Evolutionary conservation across 1,140 invertebrate genomes (phyloP).

Genomic region (Drosophila obscura): DNA sequence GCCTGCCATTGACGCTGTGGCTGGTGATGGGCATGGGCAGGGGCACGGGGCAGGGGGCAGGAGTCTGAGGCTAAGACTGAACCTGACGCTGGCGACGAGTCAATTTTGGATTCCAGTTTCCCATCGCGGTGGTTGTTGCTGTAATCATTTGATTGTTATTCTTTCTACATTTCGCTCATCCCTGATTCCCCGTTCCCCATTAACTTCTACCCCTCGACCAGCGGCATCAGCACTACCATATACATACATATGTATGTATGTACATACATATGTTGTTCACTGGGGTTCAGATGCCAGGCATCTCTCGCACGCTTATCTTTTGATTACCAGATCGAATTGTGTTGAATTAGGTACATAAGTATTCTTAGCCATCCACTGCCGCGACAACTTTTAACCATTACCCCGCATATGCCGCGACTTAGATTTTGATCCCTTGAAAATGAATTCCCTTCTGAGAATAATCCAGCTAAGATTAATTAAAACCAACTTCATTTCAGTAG

Average conservation of each 20-base stretch:
- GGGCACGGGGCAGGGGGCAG: no score
- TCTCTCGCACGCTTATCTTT: conserved; percentile 66
- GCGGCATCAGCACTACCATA: conserved; percentile 4
- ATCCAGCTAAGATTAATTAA: not conserved
- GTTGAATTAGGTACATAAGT: conserved; percentile 70
- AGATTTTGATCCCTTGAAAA: conserved; percentile 24
- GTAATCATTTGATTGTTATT: conserved; percentile 79
- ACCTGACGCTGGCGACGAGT: conserved; percentile 61
- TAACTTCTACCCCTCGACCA: conserved; percentile 22
- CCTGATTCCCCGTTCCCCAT: conserved; percentile 5
- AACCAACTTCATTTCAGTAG: no score
- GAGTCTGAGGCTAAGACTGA: conserved; percentile 10
- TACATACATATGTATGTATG: no score
- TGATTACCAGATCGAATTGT: conserved; percentile 76
- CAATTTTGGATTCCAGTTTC: conserved; percentile 74
- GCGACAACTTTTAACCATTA: conserved; percentile 46
- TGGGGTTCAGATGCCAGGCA: conserved; percentile 40
- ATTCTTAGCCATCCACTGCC: conserved; percentile 26
- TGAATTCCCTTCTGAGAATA: conserved; percentile 6
- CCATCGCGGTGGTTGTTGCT: conserved; percentile 60
- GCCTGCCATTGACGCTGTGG: conserved; percentile 8
- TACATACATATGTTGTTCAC: no score
- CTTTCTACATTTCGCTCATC: conserved; percentile 60
- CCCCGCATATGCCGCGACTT: conserved; percentile 43
- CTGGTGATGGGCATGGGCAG: no score